Evolutionary conservation across 2,113 vertebrate species (phyloP), one percentile per base, ranked within the genome.

Genomic region (Osmerus mordax): DNA sequence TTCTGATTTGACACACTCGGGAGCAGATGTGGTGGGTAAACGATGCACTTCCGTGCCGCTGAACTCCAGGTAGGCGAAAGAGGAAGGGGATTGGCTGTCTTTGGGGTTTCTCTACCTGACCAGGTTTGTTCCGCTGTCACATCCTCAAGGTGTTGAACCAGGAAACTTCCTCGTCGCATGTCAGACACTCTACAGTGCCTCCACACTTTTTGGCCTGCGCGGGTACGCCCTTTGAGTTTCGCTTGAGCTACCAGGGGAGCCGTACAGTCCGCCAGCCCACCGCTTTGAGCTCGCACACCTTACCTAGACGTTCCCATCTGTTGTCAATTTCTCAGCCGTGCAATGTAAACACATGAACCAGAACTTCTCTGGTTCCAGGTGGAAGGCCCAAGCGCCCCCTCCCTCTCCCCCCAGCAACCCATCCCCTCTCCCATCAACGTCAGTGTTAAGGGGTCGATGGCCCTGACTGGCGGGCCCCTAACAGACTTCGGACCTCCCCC

Each of bases 401-500:
- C 6, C 47, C 61, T 21, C 21, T 21, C 32, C 59, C 65, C 29
- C 28, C 41, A 65, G 52, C 72, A 28, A 71, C 65, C 69, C 71
- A 70, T 61, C 65, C 64, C 54, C 21, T 55, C 52, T 15, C 67
- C 14, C 52, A 69, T 63, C 68, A 28, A 47, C 23, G 47, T 65
- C 53, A 79, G n/a, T 82, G 78, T 78, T 61, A 47, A 64, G 28
- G 56, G 54, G 66, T 67, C 59, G 21, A 23, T n/a, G 23, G 15
- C 32, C n/a, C 56, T 66, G 59, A 52, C 51, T 64, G 29, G 23
- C 62, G 47, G 52, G 71, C 65, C 41, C 51, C 56, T 47, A 76
- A 56, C 75, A 74, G 52, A 29, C 59, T 72, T 53, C 71, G 72
- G 84, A 84, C 87, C 77, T 65, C 81, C 80, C 83, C 81, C 72